Evolutionary conservation across 2,888 invertebrate species (phyloP), one percentile per base, ranked within the genome.

Genomic region (Volucella zonaria): DNA sequence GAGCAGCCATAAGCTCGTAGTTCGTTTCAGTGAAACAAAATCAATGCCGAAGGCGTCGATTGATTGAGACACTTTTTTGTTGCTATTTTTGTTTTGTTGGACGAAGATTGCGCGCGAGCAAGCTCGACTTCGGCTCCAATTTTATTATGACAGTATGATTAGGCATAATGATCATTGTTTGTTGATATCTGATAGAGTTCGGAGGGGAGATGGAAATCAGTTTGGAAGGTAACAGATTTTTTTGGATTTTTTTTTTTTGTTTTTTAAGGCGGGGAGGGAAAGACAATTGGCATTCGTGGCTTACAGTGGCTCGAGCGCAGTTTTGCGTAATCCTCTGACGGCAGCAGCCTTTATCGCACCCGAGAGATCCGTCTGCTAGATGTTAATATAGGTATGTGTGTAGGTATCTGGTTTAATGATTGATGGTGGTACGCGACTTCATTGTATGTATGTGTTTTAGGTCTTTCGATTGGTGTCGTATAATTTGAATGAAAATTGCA

Each of bases 121-220:
- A 58, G 45, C 49, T 88, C 88, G 90, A 89, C 40, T 49, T 51
- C 52, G 52, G 45, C 11, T 71, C 73, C 66, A 18, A 31, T 70
- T 67, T 68, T 80, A 89, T 90, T 91, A 90, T 91, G 91, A 91
- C 91, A 91, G 90, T 90, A 89, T 91, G 91, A 91, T 91, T 91
- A 90, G 91, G 90, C 90, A 89, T 81, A 77, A 71, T 68, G 77
- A 85, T 73, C 73, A 73, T 80, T 80, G 75, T 80, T 71, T 79
- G 75, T 76, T 73, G 80, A 80, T 76, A 64, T 62, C 23, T 45
- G 54, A 51, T 38, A 15, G 31, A 31, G 31, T 31, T 31, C 12
- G 9, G 43, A 23, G 59, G 42, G 59, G 59, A 58, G 11, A 31
- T 42, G 43, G 15, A 40, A 67, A 8, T 2, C 23, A 56, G 51